These are phyloP conservation scores for Plebejus melissa DNA, from an alignment of 2,888 invertebrate genomes.

Conservation along the genomic window DNA sequence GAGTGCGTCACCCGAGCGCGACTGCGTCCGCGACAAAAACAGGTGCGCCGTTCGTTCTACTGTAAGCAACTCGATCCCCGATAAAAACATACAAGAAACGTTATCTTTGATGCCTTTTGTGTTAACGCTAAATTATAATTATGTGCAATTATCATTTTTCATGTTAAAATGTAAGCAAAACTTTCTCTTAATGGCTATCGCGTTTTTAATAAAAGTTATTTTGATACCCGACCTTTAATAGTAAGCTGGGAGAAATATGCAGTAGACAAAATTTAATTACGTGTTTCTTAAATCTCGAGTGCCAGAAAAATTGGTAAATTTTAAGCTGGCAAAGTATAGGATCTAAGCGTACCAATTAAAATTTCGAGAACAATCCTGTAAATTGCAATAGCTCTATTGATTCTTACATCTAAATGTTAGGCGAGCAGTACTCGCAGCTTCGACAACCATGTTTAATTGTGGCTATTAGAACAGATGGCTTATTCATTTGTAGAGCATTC, in stretches of 20 bases:
- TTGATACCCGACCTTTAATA: not conserved
- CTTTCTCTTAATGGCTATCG: not conserved
- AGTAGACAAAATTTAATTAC: not conserved
- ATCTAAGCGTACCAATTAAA: not conserved
- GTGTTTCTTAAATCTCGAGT: not conserved
- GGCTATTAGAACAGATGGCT: conserved; percentile 78
- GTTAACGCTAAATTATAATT: conserved; percentile 21
- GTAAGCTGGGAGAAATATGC: not conserved
- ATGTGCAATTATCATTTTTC: conserved; percentile 10
- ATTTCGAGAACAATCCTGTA: conserved; percentile 17
- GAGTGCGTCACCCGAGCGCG: conserved; percentile 62
- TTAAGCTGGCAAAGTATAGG: not conserved
- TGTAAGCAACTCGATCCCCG: conserved; percentile 59
- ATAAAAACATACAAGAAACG: conserved; percentile 55
- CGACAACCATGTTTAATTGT: conserved; percentile 75
- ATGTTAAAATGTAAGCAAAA: conserved; percentile 6
- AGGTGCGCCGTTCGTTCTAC: conserved; percentile 48
- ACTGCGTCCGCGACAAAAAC: conserved; percentile 57
- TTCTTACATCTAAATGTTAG: conserved; percentile 60
- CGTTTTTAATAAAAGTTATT: not conserved
- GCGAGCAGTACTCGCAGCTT: conserved; percentile 53
- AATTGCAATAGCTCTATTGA: conserved; percentile 37
- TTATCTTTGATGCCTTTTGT: conserved; percentile 37
- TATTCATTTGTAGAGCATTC: conserved; percentile 79
- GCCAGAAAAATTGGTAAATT: not conserved